Conservation (phyloP, 2,113 vertebrate genomes). For the Chloebia gouldiae region DNA sequence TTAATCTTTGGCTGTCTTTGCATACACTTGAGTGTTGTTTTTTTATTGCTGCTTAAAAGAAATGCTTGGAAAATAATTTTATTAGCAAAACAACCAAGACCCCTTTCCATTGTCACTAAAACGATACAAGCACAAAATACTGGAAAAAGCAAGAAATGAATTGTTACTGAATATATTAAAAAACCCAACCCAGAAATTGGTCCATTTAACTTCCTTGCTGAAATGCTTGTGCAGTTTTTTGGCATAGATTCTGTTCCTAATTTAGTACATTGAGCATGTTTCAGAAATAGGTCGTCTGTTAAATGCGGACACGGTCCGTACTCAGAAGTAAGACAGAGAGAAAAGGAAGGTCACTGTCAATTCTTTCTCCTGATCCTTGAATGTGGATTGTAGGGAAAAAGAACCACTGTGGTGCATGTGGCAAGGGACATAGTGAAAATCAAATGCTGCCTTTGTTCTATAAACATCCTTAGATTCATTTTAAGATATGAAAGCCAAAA, state of each 20-base stretch:
- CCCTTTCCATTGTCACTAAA: neutral
- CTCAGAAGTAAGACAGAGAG: neutral
- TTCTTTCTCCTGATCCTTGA: neutral
- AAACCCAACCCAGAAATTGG: neutral
- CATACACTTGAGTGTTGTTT: neutral
- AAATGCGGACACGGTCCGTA: constrained; percentile 9
- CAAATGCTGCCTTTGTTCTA: constrained; percentile 24
- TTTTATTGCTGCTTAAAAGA: neutral
- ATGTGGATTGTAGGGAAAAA: neutral
- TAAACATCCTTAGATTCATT: neutral
- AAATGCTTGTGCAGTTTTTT: constrained; percentile 3
- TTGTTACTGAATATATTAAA: neutral
- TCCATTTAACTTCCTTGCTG: constrained; percentile 7
- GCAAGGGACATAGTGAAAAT: neutral
- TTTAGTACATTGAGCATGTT: constrained; percentile 35
- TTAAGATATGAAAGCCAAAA: neutral
- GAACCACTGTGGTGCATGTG: neutral
- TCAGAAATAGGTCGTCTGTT: constrained; percentile 61
- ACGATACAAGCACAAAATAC: neutral
- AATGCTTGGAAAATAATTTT: neutral
- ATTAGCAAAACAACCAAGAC: neutral
- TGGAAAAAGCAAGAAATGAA: neutral
- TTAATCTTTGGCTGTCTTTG: neutral
- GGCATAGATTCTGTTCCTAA: constrained; percentile 56
- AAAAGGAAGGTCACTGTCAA: constrained; percentile 17